Base-by-base conservation (phyloP, 2,113 vertebrate species). In the Felis chaus region DNA sequence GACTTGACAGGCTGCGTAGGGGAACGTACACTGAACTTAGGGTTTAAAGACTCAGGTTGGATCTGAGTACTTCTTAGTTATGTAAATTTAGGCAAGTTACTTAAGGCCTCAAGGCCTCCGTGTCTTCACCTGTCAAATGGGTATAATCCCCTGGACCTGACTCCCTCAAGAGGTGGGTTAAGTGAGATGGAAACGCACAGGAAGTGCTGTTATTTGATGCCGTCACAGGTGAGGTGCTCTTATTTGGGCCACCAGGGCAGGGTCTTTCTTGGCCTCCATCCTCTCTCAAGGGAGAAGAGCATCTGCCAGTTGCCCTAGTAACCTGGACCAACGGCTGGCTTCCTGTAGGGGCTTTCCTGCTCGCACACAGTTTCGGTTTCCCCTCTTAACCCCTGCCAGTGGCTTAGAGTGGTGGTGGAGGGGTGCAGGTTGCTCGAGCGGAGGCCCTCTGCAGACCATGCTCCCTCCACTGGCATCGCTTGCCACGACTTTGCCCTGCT, bases 291-390 rank as follows among this genome's bases (percentile, higher is more conserved):
- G 89, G 76, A 89, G n/a, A 53, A 76, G 33, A 83, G 85, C 33
- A 36, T 84, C 36, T 39, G 41, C 63, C 1, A 0, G 57, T 57
- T 13, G 16, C n/a, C 68, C 18, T 55, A n/a, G 31, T 27, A 45
- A 83, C 45, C 61, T 21, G 19, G 31, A 45, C 68, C 41, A 57
- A 29, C 1, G 15, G 61, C 29, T 23, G 41, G 81, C 79, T 85
- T 95, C 78, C 85, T 50, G 61, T 63, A 48, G 97, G 83, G 79
- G 63, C 89, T 95, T 93, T 88, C 68, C 89, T 79, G 66, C 41
- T 4, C 33, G 41, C 12, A 13, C 4, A 36, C 63, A 25, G 33
- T 85, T 80, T 50, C 88, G 13, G 39, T 94, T 95, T 95, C 79
- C 27, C 48, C 85, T 82, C 66, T 89, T 25, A 36, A 12, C 39